Conservation (phyloP, 2,888 invertebrate species). For the Plutella xylostella region DNA sequence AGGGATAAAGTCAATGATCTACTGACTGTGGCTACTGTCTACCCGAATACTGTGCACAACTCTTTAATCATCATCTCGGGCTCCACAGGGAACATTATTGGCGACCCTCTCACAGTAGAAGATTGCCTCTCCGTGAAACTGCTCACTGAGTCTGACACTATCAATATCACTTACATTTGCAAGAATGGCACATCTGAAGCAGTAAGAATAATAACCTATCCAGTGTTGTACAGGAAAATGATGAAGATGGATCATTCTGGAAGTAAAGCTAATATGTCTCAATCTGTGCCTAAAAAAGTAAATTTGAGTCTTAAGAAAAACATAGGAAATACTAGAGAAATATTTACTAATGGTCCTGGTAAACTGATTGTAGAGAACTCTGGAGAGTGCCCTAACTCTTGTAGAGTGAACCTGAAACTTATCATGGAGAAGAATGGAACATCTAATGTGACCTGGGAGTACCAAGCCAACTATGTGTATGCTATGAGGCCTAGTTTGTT, state of each 20-base stretch:
- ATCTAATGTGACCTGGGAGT: constrained; percentile 70
- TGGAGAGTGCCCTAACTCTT: constrained; percentile 77
- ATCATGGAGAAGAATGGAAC: constrained; percentile 66
- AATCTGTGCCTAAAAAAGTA: constrained; percentile 53
- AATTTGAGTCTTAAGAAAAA: constrained; percentile 68
- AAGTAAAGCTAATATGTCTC: constrained; percentile 28
- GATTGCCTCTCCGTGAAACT: constrained; percentile 72
- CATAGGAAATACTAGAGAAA: constrained; percentile 66
- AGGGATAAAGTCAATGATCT: constrained; percentile 78
- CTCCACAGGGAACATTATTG: constrained; percentile 74
- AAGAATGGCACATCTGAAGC: constrained; percentile 70
- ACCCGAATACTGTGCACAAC: constrained; percentile 65
- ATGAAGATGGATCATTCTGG: constrained; percentile 36
- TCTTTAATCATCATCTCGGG: constrained; percentile 78
- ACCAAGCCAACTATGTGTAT: constrained; percentile 73
- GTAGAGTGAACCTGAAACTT: constrained; percentile 72
- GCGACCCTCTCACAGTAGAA: constrained; percentile 69
- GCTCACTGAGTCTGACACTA: constrained; percentile 63
- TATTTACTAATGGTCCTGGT: constrained; percentile 71
- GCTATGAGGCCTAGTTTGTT: constrained; percentile 80
- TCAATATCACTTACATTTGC: constrained; percentile 66
- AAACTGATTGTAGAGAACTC: constrained; percentile 78
- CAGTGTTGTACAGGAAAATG: constrained; percentile 39
- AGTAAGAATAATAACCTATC: constrained; percentile 47
- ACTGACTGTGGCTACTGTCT: constrained; percentile 68